A percentile compares a stretch with the other conserved stretches of the same genome.
Evolutionary conservation across 1,140 invertebrate genomes (phyloP).

Genomic region (Trachelipus rathkii): DNA sequence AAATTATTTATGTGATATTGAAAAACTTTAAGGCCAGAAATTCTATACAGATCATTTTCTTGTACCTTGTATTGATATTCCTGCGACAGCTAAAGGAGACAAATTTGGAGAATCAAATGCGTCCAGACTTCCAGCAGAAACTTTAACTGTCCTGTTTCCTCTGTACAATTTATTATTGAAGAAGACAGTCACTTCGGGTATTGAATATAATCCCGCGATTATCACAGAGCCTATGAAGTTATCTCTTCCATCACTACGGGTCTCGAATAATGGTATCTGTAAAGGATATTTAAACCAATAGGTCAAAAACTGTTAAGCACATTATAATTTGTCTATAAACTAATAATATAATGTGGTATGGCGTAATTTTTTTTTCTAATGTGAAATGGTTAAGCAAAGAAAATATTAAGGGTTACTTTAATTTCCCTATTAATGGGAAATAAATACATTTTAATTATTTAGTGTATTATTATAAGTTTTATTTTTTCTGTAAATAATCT

Average conservation of each 20-base stretch:
- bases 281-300: background rate
- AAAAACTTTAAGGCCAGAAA: too few species aligned
- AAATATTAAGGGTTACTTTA: too few species aligned
- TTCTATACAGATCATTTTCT: too few species aligned
- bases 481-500: slow-evolving; percentile 5
- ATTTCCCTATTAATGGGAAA: too few species aligned
- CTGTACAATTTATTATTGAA: slow-evolving; percentile 85
- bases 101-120: slow-evolving; percentile 91
- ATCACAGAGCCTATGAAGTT: slow-evolving; percentile 88
- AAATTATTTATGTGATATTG: too few species aligned
- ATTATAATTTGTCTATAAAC: too few species aligned
- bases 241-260: slow-evolving; percentile 75
- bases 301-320: too few species aligned
- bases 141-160: slow-evolving; percentile 85
- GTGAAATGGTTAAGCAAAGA: too few species aligned
- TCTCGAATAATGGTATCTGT: slow-evolving; percentile 53
- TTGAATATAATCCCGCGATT: slow-evolving; percentile 82
- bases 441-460: background rate
- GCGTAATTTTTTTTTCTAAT: too few species aligned
- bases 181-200: slow-evolving; percentile 66
- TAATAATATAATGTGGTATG: too few species aligned
- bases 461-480: background rate
- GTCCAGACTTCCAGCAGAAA: slow-evolving; percentile 71
- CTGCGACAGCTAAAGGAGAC: slow-evolving; percentile 73
- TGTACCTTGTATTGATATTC: slow-evolving; percentile 64